Conservation (phyloP, 2,797 vertebrate genomes). For the Brachyalestes nurse region DNA sequence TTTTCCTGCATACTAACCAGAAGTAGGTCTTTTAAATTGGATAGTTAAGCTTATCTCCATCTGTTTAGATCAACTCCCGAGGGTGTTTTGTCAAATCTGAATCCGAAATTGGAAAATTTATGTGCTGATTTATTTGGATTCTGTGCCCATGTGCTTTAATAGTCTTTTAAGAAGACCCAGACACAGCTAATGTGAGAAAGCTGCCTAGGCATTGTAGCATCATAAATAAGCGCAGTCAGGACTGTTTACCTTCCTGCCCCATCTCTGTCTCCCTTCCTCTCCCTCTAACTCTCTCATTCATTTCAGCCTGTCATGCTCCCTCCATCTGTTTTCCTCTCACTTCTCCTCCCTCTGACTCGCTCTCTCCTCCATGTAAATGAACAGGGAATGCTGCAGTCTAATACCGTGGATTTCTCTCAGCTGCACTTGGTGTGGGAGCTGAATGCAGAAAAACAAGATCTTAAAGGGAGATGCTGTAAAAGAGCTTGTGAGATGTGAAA, state of each 20-base stretch:
- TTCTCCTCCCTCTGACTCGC: slow-evolving; percentile 10
- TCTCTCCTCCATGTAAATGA: slow-evolving; percentile 20
- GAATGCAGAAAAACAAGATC: slow-evolving; percentile 50
- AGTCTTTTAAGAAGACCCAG: not conserved
- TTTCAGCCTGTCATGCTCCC: slow-evolving; percentile 11
- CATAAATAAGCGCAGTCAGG: not conserved
- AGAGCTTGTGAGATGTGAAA: not conserved
- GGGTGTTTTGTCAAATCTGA: not conserved
- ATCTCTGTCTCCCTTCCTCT: slow-evolving; percentile 17
- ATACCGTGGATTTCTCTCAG: slow-evolving; percentile 36
- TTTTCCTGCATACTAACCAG: not conserved
- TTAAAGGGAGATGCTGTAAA: not conserved
- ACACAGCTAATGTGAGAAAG: not conserved
- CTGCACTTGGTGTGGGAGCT: slow-evolving; percentile 60
- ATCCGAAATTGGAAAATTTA: slow-evolving; percentile 6
- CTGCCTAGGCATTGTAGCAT: not conserved
- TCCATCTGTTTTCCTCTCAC: slow-evolving; percentile 19
- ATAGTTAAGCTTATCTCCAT: not conserved
- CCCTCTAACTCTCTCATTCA: slow-evolving; percentile 16
- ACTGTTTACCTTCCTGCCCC: slow-evolving; percentile 1
- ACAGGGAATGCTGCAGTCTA: slow-evolving; percentile 50
- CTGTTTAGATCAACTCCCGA: not conserved
- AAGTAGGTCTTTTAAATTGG: not conserved
- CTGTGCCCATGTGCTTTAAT: not conserved
- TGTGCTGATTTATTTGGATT: slow-evolving; percentile 9